Evolutionary conservation across 2,888 invertebrate genomes (phyloP), one percentile per base, ranked within the genome.

Genomic region (Seira sanloemensis): DNA sequence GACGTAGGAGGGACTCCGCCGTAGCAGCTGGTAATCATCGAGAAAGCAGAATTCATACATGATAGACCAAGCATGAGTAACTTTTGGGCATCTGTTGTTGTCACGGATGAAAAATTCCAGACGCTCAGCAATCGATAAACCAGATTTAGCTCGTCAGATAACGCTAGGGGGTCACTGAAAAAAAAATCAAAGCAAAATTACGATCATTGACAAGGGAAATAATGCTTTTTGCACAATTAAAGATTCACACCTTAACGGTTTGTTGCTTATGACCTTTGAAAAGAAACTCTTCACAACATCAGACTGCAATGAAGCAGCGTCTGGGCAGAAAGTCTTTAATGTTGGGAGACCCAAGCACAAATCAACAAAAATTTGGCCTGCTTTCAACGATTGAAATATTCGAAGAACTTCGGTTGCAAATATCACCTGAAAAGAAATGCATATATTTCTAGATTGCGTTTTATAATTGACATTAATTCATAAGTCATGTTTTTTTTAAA

Each of bases 131-230:
- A 72, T 16, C 87, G 86, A 54, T 86, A 89, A 1, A 89, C 86
- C 54, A 89, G 78, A 62, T 88, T 88, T n/a, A 89, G 67, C 78
- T 89, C 89, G 80, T 89, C 89, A 1, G 88, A 84, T 2, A 89
- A 21, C 1, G 80, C 67, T 1, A 68, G 25, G 26, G 77, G 18
- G 66, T 80, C 76, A 66, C 73, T 80, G 24, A 54, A 73, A 77
- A 37, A n/a, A 72, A 26, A 23, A 16, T n/a, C 68, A 21, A 68
- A 67, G 50, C 23, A 23, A 71, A 71, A 1, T 23, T 1, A 54
- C 5, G 19, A 24, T 7, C 58, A 25, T 1, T 19, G n/a, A n/a
- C n/a, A n/a, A n/a, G n/a, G n/a, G n/a, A n/a, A n/a, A n/a, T n/a
- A n/a, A n/a, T n/a, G n/a, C n/a, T n/a, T n/a, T n/a, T n/a, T n/a